Percentiles rank a stretch among this genome's conserved stretches.
phyloP scores from a whole-genome alignment of 1,140 invertebrate species.

The Hetaerina americana region DNA sequence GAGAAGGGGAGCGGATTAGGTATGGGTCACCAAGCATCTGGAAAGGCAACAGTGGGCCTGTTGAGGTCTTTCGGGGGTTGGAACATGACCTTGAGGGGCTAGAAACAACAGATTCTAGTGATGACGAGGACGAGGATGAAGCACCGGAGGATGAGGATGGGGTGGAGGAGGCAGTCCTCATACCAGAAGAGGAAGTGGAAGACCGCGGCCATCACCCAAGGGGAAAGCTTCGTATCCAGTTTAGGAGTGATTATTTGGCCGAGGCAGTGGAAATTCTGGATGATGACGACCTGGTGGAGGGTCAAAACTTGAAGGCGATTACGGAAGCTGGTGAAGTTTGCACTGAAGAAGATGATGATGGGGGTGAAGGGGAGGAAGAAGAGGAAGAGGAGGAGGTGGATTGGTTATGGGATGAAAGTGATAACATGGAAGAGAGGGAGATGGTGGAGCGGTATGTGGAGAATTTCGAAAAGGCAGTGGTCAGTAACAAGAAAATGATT shows the following conservation, averaged over 20 bases:
- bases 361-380: conserved; percentile 19
- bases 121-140: conserved; percentile 17
- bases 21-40: conserved; percentile 26
- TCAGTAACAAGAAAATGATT: conserved; percentile 3
- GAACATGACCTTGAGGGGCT: conserved; percentile 24
- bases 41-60: conserved; percentile 19
- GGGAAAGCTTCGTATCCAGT: conserved; percentile 53
- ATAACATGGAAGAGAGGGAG: conserved; percentile 4
- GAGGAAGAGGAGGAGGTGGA: conserved; percentile 20
- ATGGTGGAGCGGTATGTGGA: conserved; percentile 6
- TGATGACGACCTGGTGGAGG: conserved; percentile 19
- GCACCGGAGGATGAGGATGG: conserved; percentile 22
- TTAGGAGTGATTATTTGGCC: conserved; percentile 67
- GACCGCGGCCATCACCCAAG: conserved; percentile 23
- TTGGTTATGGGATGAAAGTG: conserved; percentile 16
- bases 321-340: conserved; percentile 19
- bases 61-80: conserved; percentile 17
- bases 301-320: conserved; percentile 10
- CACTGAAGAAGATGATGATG: conserved; percentile 25
- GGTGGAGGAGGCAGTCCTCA: conserved; percentile 16
- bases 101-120: conserved; percentile 20
- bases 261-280: conserved; percentile 61
- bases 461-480: conserved; percentile 12
- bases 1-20: conserved; percentile 17
- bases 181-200: conserved; percentile 21